These are phyloP conservation scores for Copidosoma aretas DNA, from an alignment of 2,888 invertebrate species.

Conservation along the genomic window DNA sequence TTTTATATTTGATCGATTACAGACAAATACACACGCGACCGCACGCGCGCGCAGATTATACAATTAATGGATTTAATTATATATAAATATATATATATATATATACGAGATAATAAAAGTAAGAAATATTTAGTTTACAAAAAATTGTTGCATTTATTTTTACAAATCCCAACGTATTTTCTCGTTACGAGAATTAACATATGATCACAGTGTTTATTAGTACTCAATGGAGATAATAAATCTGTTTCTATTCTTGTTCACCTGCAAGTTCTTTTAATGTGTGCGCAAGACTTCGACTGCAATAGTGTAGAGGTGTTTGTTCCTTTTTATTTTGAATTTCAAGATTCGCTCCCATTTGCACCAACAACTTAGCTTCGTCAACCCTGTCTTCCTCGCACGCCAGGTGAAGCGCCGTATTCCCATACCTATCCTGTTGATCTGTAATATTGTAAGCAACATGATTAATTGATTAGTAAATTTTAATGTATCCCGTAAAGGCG, in stretches of 20 bases:
- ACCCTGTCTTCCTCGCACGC: slow-evolving; percentile 82
- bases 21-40: slow-evolving; percentile 20
- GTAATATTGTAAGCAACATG: background rate
- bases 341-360: slow-evolving; percentile 71
- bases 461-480: background rate
- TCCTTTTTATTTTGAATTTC: slow-evolving; percentile 71
- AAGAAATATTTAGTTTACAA: slow-evolving; percentile 45
- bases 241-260: background rate
- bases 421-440: slow-evolving; percentile 72
- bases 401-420: slow-evolving; percentile 81
- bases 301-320: slow-evolving; percentile 71
- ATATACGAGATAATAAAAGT: slow-evolving; percentile 41
- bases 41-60: slow-evolving; percentile 40
- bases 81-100: too few species aligned
- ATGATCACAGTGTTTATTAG: background rate
- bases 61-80: slow-evolving; percentile 48
- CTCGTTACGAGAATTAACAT: background rate
- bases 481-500: too few species aligned
- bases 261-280: slow-evolving; percentile 22
- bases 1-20: slow-evolving; percentile 58
- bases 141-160: slow-evolving; percentile 33
- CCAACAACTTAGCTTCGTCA: slow-evolving; percentile 71
- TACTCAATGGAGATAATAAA: background rate
- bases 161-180: background rate
- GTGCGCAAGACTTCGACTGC: slow-evolving; percentile 27